Percentiles rank a stretch among this genome's conserved stretches.
phyloP scores from a whole-genome alignment of 2,888 invertebrate species.

The Thelaira solivaga region DNA sequence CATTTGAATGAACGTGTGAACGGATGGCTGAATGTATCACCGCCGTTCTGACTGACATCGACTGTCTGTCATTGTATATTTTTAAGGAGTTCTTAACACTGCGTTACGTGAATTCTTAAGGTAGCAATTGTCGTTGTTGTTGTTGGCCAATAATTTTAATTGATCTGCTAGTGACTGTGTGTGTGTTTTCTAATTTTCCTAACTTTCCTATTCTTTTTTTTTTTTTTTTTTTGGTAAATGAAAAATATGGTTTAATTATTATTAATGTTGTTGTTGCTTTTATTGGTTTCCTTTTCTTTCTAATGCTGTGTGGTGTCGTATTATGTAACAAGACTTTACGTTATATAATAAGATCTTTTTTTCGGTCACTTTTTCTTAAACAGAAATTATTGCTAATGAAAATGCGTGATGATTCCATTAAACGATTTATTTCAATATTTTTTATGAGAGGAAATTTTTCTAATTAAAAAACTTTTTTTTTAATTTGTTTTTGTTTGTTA shows the following conservation, averaged over 20 bases:
- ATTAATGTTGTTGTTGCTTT: background rate
- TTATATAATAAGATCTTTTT: conserved; percentile 50
- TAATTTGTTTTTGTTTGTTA: conserved; percentile 17
- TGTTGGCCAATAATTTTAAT: conserved; percentile 5
- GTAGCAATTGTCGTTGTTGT: too few relatives aligned
- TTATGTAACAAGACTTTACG: conserved; percentile 44
- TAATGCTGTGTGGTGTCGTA: background rate
- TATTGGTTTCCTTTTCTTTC: background rate
- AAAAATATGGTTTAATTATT: background rate
- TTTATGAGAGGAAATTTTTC: background rate
- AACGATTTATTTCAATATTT: conserved; percentile 6
- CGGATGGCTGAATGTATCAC: background rate
- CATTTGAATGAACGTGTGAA: too few relatives aligned
- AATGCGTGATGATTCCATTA: background rate
- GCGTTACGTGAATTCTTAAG: conserved; percentile 29
- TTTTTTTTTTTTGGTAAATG: too few relatives aligned
- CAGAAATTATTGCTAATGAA: background rate
- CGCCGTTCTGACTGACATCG: conserved; percentile 8
- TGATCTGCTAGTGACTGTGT: too few relatives aligned
- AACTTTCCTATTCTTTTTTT: too few relatives aligned
- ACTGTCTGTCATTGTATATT: conserved; percentile 10
- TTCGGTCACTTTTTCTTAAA: conserved; percentile 35
- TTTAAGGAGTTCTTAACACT: conserved; percentile 12
- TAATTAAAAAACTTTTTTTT: background rate
- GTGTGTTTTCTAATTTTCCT: too few relatives aligned